These are phyloP conservation scores for Ferdinandea cuprea DNA, from an alignment of 2,888 invertebrate species.

Conservation along the genomic window DNA sequence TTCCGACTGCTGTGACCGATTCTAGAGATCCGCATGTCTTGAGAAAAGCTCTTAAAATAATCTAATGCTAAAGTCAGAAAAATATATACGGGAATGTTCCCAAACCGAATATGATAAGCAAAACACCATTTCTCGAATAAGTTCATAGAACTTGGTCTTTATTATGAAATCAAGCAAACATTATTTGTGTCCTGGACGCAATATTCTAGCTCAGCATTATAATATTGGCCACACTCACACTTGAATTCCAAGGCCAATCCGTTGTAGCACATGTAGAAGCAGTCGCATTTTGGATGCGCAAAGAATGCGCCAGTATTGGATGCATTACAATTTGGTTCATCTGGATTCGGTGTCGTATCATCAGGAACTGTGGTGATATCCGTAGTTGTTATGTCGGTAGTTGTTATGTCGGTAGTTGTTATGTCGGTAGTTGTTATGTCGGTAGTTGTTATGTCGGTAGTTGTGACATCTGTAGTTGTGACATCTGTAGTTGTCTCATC, in stretches of 20 bases:
- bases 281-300: conserved; percentile 38
- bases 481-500: too few relatives aligned
- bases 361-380: too few relatives aligned
- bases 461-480: too few relatives aligned
- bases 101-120: background rate
- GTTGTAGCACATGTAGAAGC: conserved; percentile 64
- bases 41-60: too few relatives aligned
- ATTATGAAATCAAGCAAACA: conserved; percentile 23
- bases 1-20: too few relatives aligned
- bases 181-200: conserved; percentile 34
- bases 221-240: conserved; percentile 52
- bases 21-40: too few relatives aligned
- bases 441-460: too few relatives aligned
- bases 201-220: conserved; percentile 10
- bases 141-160: conserved; percentile 32
- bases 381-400: too few relatives aligned
- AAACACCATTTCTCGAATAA: background rate
- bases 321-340: conserved; percentile 20
- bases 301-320: conserved; percentile 33
- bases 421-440: too few relatives aligned
- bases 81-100: background rate
- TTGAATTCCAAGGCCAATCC: conserved; percentile 6
- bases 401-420: too few relatives aligned
- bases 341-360: background rate
- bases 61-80: too few relatives aligned